Evolutionary conservation across 2,888 invertebrate species (phyloP), one percentile per base, ranked within the genome.

Genomic region (Chrysomela aeneicollis): DNA sequence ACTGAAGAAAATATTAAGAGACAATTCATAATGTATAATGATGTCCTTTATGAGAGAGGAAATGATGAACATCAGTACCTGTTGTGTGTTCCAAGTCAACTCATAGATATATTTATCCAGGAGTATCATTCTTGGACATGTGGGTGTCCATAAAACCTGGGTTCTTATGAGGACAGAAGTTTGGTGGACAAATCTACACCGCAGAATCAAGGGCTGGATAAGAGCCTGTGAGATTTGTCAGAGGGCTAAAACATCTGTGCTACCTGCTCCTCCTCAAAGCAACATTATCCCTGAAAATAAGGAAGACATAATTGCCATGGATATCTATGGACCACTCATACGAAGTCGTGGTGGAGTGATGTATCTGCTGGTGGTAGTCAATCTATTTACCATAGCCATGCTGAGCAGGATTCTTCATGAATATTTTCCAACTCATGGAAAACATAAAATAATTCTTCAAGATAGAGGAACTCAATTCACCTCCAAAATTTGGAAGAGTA

Each of bases 301-400:
- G 18, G 19, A 47, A 18, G 46, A 61, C 6, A 15, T 61, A 1
- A n/a, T 52, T 35, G 32, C 61, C 12, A 30, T 54, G 37, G 54
- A 61, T 26, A 17, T 61, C n/a, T 61, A 53, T 53, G 47, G 54
- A 15, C 37, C 54, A 17, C 32, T 61, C 9, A 52, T 52, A 8
- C 22, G 26, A 30, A 30, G 64, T 62, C 77, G 71, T 15, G 71
- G 59, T 70, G 77, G 76, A 69, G 78, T 78, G 10, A 77, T 77
- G 62, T 76, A 69, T 65, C 79, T 74, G 68, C 78, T 80, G 17
- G 77, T 71, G 47, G 78, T 79, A 71, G 78, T 81, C 59, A 77
- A 67, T 47, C 73, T 69, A 4, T 58, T 63, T 21, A 57, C 62
- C 0, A 62, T 46, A 12, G 58, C 49, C 10, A 58, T 58, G 42